Base-by-base conservation (phyloP, 2,888 invertebrate species). In the Eudasyphora cyanicolor region DNA sequence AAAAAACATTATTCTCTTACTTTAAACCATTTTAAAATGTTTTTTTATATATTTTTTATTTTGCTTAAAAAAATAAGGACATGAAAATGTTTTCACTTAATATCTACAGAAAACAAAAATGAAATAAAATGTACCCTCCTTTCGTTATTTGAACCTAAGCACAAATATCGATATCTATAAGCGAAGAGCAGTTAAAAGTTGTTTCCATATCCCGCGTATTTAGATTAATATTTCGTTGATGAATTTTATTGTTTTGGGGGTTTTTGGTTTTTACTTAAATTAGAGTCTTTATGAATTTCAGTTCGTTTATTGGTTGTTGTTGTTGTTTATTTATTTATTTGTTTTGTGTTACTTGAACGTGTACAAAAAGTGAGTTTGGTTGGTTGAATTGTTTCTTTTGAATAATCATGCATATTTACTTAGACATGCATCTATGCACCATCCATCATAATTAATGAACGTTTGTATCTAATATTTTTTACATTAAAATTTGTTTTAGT, bases 371-470 rank as follows among this genome's bases (percentile, higher is more conserved):
- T 21, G 76, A 75, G 49, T 60, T 24, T 79, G 32, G 14, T 54
- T 64, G 35, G 60, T 17, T 35, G 51, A 29, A 24, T 70, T 6
- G n/a, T 29, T 27, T 29, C 19, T 6, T 8, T 54, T 10, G 21
- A 42, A 38, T n/a, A n/a, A n/a, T 51, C 42, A 67, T 29, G 69
- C 75, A 57, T 51, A 19, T n/a, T n/a, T n/a, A n/a, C n/a, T n/a
- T n/a, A n/a, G n/a, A n/a, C n/a, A n/a, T n/a, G n/a, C n/a, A n/a
- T n/a, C n/a, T n/a, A n/a, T n/a, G n/a, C n/a, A n/a, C n/a, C n/a
- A n/a, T n/a, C n/a, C n/a, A n/a, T n/a, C n/a, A n/a, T n/a, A n/a
- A n/a, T n/a, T n/a, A n/a, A n/a, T n/a, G n/a, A n/a, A n/a, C n/a
- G n/a, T n/a, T n/a, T n/a, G n/a, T n/a, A n/a, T n/a, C n/a, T n/a